Evolutionary conservation across 2,113 vertebrate species (phyloP).

Genomic region (Pteruthius melanotis): DNA sequence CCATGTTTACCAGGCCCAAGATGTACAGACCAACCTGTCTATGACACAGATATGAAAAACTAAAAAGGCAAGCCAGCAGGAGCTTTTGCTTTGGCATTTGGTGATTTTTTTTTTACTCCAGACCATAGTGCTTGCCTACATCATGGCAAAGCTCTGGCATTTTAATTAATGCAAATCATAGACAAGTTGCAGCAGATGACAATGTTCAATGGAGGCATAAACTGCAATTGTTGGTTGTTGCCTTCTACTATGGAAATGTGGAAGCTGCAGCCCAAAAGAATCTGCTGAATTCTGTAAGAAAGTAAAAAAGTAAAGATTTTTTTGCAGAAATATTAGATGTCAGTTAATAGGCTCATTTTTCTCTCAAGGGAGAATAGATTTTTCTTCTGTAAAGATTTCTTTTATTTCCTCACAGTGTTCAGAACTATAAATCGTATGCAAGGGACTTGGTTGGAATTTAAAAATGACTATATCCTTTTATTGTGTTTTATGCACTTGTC

Average conservation of each 20-base stretch:
- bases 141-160: neutral
- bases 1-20: neutral
- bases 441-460: neutral
- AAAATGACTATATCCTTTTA: neutral
- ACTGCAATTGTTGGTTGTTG: neutral
- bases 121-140: neutral
- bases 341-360: constrained; percentile 35
- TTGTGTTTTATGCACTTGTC: constrained; percentile 33
- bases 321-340: neutral
- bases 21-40: neutral
- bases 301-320: neutral
- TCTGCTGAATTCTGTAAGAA: neutral
- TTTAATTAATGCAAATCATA: neutral
- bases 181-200: neutral
- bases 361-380: constrained; percentile 15
- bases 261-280: neutral
- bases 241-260: neutral
- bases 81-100: neutral
- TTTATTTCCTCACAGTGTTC: neutral
- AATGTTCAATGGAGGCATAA: neutral
- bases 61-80: neutral
- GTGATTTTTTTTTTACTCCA: neutral
- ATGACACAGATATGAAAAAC: neutral
- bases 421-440: neutral
- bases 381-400: constrained; percentile 2